Base-by-base conservation (phyloP, 1,140 invertebrate species). In the Neotoxoptera formosana region DNA sequence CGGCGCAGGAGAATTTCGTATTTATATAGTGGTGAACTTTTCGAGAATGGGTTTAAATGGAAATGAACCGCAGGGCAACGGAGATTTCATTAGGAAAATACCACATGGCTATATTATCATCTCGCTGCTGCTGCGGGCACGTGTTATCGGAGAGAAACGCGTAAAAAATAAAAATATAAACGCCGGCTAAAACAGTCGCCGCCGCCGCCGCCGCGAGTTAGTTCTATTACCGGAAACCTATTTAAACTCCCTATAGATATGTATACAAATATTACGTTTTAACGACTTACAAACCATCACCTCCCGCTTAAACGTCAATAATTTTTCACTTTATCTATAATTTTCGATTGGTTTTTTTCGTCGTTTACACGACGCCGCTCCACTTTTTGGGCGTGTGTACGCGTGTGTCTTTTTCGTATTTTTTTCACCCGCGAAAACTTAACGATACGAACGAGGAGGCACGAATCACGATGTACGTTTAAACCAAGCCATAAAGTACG, bases 51-150 rank as follows among this genome's bases (percentile, higher is more conserved):
- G 21, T 92, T 83, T 48, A 36, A 48, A 84, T 92, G 76, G 91
- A 83, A 92, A 91, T 76, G 90, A 83, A 76, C 90, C 90, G 41
- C 1, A 25, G 87, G 36, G 51, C 67, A 48, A 81, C 41, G 14
- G 41, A 48, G 41, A 48, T 92, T 92, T 92, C 91, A 92, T 83
- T 83, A 92, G 45, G 76, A 83, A 92, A 76, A 92, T 92, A 92
- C 67, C 91, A 92, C 91, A 92, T 92, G 91, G 91, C 91, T n/a
- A n/a, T n/a, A n/a, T n/a, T n/a, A n/a, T n/a, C n/a, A n/a, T 92
- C 51, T 91, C 76, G 41, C 45, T 23, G n/a, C n/a, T n/a, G n/a
- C n/a, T n/a, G n/a, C n/a, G 76, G 76, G 76, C 91, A 92, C 91
- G 91, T 92, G 91, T 92, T 92, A 92, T 83, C 84, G 60, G n/a